phyloP scores from a whole-genome alignment of 2,113 vertebrate species.

The Onychostoma macrolepis region DNA sequence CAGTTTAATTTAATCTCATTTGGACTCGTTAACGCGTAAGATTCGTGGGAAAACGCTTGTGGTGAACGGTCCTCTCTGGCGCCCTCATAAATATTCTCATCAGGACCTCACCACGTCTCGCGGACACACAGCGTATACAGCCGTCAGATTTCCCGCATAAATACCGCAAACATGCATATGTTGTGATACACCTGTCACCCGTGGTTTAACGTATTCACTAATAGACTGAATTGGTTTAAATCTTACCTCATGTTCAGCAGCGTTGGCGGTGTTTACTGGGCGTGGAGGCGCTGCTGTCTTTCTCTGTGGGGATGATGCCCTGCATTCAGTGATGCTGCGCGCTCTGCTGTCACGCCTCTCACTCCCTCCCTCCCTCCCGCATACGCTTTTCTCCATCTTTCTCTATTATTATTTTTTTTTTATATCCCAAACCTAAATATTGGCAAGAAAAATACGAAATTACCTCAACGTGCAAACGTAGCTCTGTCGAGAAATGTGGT shows the following conservation, averaged over 20 bases:
- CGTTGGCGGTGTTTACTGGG: constrained; percentile 39
- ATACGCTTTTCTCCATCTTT: not conserved
- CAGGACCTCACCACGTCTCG: constrained; percentile 41
- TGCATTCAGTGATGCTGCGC: constrained; percentile 43
- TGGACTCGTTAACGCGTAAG: not conserved
- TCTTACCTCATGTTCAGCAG: constrained; percentile 57
- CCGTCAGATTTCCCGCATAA: not conserved
- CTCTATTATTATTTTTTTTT: not conserved
- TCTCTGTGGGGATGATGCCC: constrained; percentile 28
- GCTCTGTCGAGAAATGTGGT: not conserved
- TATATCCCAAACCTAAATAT: not conserved
- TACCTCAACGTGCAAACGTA: not conserved
- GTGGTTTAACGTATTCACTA: not conserved
- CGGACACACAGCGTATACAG: not conserved
- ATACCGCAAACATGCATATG: not conserved
- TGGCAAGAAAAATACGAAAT: not conserved
- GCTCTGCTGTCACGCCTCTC: constrained; percentile 45
- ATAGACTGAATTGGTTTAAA: not conserved
- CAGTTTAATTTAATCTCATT: not conserved
- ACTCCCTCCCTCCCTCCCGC: constrained; percentile 2
- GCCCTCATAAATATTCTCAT: constrained; percentile 59
- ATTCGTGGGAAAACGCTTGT: not conserved
- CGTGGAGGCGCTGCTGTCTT: constrained; percentile 42
- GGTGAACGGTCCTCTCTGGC: constrained; percentile 4
- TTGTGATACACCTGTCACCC: not conserved